Evolutionary conservation across 2,888 invertebrate genomes (phyloP).

Genomic region (Ischnus inquisitorius): DNA sequence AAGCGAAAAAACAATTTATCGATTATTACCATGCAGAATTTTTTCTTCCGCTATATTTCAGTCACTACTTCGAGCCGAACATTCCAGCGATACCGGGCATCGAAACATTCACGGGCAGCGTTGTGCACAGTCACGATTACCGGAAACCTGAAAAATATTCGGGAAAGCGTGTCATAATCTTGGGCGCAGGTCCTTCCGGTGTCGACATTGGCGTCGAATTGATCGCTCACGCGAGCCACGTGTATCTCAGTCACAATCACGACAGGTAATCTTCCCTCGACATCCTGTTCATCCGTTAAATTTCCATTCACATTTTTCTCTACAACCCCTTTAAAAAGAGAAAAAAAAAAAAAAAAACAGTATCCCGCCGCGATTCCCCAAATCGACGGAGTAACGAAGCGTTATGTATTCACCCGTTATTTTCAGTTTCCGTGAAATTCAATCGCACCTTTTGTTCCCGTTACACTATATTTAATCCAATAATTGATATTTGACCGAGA

Average conservation of each 20-base stretch:
- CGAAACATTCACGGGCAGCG: conserved; percentile 87
- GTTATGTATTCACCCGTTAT: conserved; percentile 6
- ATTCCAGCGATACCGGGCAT: conserved; percentile 86
- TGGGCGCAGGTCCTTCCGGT: conserved; percentile 92
- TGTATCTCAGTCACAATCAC: conserved; percentile 87
- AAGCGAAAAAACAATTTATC: not conserved
- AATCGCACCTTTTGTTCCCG: conserved; percentile 23
- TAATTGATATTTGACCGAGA: conserved; percentile 21
- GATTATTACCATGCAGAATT: not conserved
- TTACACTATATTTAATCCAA: conserved; percentile 15
- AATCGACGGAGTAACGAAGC: not conserved
- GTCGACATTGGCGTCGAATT: conserved; percentile 91
- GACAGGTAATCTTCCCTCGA: conserved; percentile 78
- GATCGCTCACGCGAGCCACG: conserved; percentile 85
- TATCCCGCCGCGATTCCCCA: not conserved
- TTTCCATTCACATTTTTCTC: not conserved
- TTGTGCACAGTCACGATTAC: conserved; percentile 92
- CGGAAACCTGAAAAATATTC: conserved; percentile 88
- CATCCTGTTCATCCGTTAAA: not conserved
- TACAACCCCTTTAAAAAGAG: too few relatives aligned
- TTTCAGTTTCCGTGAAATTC: conserved; percentile 6
- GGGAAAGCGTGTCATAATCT: conserved; percentile 88
- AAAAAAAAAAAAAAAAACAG: too few relatives aligned
- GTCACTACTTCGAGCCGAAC: conserved; percentile 86
- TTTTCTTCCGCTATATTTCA: conserved; percentile 70